Evolutionary conservation across 2,888 invertebrate genomes (phyloP).

Genomic region (Meandrusa payeni): DNA sequence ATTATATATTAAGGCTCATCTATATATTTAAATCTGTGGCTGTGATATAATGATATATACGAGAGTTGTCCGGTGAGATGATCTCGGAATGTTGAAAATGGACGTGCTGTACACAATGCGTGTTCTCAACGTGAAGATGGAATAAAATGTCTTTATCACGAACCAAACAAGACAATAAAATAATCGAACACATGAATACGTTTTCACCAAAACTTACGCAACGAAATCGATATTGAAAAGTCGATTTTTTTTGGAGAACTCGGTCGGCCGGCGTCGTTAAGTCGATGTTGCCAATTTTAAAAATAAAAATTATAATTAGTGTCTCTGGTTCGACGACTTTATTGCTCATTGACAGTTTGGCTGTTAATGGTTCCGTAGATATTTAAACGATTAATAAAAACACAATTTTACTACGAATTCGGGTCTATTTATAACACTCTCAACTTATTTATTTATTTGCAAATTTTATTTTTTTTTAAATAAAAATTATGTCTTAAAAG

Average conservation of each 20-base stretch:
- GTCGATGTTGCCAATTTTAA: slow-evolving; percentile 44
- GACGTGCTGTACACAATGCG: not conserved
- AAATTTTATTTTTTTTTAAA: too few species aligned
- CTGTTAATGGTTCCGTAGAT: slow-evolving; percentile 1
- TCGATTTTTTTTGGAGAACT: slow-evolving; percentile 46
- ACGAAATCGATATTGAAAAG: slow-evolving; percentile 48
- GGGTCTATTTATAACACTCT: too few species aligned
- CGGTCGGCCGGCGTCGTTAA: slow-evolving; percentile 46
- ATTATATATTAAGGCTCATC: too few species aligned
- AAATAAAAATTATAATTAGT: slow-evolving; percentile 42
- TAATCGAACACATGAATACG: slow-evolving; percentile 21
- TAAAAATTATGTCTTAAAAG: too few species aligned
- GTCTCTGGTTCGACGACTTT: slow-evolving; percentile 20
- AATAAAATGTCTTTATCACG: slow-evolving; percentile 26
- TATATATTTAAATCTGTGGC: too few species aligned
- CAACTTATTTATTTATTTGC: too few species aligned
- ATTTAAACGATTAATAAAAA: too few species aligned
- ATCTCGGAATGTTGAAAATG: slow-evolving; percentile 6
- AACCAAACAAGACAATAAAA: slow-evolving; percentile 23
- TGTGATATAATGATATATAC: slow-evolving; percentile 19
- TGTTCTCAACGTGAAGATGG: slow-evolving; percentile 11
- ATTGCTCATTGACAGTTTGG: slow-evolving; percentile 12
- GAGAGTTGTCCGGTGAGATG: slow-evolving; percentile 11
- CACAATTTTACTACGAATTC: too few species aligned
- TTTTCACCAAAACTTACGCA: slow-evolving; percentile 45